phyloP scores from a whole-genome alignment of 1,140 invertebrate species.

The Megalonaias nervosa region DNA sequence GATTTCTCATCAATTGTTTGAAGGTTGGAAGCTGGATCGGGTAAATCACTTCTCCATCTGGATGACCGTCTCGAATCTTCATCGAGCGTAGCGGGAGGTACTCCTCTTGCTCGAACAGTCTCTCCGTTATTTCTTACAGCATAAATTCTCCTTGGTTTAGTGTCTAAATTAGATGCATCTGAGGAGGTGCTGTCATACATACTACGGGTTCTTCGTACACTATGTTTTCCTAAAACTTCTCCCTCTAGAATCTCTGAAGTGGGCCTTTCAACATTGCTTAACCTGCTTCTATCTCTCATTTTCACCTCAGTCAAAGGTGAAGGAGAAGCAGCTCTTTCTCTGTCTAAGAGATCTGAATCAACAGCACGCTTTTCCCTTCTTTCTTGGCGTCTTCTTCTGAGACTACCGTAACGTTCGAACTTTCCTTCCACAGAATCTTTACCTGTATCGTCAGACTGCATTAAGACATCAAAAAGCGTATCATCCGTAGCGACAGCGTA shows the following conservation, averaged over 20 bases:
- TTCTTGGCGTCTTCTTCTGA: constrained; percentile 51
- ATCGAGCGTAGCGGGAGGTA: constrained; percentile 12
- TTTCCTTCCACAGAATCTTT: constrained; percentile 31
- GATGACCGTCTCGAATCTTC: constrained; percentile 15
- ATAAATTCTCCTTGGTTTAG: constrained; percentile 18
- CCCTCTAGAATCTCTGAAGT: constrained; percentile 39
- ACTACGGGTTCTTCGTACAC: constrained; percentile 49
- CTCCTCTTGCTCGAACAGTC: constrained; percentile 23
- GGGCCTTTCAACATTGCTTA: constrained; percentile 26
- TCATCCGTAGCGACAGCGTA: constrained; percentile 49
- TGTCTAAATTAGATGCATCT: constrained; percentile 5
- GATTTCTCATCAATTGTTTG: constrained; percentile 57
- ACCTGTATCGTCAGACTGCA: constrained; percentile 35
- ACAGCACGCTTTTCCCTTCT: constrained; percentile 27
- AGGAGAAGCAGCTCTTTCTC: constrained; percentile 63
- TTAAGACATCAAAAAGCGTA: constrained; percentile 57
- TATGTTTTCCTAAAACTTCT: background rate
- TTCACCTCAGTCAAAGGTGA: constrained; percentile 48
- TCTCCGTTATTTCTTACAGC: constrained; percentile 23
- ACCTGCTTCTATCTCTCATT: constrained; percentile 23
- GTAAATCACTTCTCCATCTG: constrained; percentile 46
- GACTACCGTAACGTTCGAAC: constrained; percentile 56
- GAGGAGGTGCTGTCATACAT: constrained; percentile 45
- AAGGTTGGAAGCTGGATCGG: constrained; percentile 31
- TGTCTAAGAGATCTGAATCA: constrained; percentile 39